Evolutionary conservation across 2,113 vertebrate genomes (phyloP), one percentile per base, ranked within the genome.

Genomic region (Pyrgilauda ruficollis): DNA sequence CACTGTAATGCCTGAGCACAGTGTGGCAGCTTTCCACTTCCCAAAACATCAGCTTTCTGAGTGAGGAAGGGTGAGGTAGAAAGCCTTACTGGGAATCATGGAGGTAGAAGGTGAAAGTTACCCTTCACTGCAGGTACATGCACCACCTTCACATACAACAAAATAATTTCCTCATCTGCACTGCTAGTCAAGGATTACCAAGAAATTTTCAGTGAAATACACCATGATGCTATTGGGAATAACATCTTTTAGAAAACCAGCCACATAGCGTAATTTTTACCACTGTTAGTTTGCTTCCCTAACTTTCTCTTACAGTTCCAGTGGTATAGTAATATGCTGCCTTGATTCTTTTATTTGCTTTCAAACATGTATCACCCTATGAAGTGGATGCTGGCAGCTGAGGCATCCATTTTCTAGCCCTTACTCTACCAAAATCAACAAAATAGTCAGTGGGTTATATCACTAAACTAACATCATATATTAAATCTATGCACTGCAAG

Each of bases 381-480:
- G 95, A 96, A 96, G 80, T 91, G 53, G 58, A 97, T 49, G 43
- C 73, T 98, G 83, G 90, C 87, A 97, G 80, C 78, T 63, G 33
- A 97, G 27, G 46, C 80, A 95, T 70, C 90, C 82, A 94, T 96
- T 96, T 97, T 83, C 68, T 69, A 96, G 90, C 84, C 87, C 76
- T 91, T 94, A 80, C 78, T 86, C 84, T 94, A 97, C 92, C 90
- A 97, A 97, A 93, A 96, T 96, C 92, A 98, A 95, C 92, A 96
- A 73, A 89, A 94, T 89, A 93, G 59, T 84, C 92, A 84, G 73
- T 89, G 79, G 86, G 64, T 96, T 96, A 80, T 90, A 93, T 94
- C 90, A 94, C 68, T 95, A 96, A 97, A 82, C 66, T 67, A 97
- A 96, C 75, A 87, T 33, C 61, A 83, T 94, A 49, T 85, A 96